A percentile compares a stretch with the other conserved stretches of the same genome.
phyloP scores from a whole-genome alignment of 2,797 vertebrate species.

The Galagoides demidoff region DNA sequence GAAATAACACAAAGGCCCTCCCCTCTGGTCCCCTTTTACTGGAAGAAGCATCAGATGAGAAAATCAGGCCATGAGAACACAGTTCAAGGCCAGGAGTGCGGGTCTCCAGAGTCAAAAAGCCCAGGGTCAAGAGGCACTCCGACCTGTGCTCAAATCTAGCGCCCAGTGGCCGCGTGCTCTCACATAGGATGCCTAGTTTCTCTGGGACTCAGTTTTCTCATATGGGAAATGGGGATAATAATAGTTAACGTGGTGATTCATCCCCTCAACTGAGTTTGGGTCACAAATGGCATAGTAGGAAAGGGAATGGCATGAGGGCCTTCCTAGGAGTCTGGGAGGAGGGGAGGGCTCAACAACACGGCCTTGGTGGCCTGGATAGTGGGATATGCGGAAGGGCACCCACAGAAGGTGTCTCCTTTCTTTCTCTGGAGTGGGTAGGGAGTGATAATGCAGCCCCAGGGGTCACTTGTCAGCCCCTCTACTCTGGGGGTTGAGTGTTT shows the following conservation, averaged over 20 bases:
- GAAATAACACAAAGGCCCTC: neutral
- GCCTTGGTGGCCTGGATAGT: neutral
- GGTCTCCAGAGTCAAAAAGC: too few species aligned
- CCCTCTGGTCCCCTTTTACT: neutral
- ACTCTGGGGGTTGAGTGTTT: too few species aligned
- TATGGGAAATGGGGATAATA: neutral
- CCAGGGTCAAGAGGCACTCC: fast-evolving
- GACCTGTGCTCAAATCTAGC: neutral
- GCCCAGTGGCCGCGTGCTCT: fast-evolving
- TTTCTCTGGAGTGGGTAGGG: neutral
- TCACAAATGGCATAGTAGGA: neutral
- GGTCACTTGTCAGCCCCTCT: neutral
- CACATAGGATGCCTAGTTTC: neutral
- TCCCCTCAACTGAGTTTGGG: neutral
- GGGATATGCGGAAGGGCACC: too few species aligned
- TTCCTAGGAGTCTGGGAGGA: neutral
- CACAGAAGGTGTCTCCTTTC: neutral
- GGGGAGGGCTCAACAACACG: fast-evolving
- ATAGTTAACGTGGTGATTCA: neutral
- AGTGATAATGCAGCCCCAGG: neutral
- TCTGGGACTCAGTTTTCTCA: neutral
- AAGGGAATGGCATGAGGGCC: neutral
- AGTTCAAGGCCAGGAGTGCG: neutral
- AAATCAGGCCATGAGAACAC: neutral
- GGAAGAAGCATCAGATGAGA: neutral